Conservation (phyloP, 2,113 vertebrate genomes). For the Sturnus vulgaris region DNA sequence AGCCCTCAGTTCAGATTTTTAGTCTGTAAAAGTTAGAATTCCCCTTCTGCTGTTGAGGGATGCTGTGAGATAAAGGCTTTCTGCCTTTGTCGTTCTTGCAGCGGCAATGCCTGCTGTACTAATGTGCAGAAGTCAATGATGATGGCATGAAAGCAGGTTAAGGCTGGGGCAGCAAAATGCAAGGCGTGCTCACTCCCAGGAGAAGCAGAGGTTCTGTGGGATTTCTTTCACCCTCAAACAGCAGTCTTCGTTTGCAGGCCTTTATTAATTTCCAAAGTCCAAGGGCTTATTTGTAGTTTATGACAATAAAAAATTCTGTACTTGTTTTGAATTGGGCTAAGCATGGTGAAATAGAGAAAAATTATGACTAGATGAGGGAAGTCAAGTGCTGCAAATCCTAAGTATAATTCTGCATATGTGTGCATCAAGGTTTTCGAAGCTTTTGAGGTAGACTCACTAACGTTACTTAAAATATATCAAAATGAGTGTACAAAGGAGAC, state of each 20-base stretch:
- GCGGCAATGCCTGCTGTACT: fast-evolving
- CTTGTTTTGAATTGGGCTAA: background rate
- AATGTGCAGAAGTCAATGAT: background rate
- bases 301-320: background rate
- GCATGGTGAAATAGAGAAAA: background rate
- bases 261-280: fast-evolving
- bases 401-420: background rate
- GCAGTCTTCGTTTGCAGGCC: background rate
- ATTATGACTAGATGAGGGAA: background rate
- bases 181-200: background rate
- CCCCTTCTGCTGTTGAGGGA: background rate
- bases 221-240: background rate
- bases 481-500: background rate
- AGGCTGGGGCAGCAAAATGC: background rate
- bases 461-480: background rate
- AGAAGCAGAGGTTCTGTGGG: background rate
- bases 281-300: background rate
- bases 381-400: background rate
- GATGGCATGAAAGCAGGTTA: background rate
- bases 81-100: background rate
- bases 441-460: background rate
- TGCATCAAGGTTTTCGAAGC: background rate
- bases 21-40: background rate
- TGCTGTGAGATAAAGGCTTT: background rate
- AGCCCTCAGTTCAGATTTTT: background rate